Conservation (phyloP, 1,140 invertebrate species). For the Rhopalosiphum maidis region DNA sequence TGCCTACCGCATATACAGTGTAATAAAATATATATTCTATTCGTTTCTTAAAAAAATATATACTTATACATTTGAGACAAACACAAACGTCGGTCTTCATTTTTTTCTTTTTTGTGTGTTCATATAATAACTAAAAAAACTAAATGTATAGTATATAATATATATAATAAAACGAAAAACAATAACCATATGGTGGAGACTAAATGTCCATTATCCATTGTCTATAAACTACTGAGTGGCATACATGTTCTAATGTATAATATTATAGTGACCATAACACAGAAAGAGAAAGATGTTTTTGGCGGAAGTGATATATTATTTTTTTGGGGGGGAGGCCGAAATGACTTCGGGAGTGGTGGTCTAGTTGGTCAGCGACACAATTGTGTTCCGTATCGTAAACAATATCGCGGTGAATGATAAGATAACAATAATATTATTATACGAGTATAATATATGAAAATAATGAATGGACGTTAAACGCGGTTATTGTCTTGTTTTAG, state of each 20-base stretch:
- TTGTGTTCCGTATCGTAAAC: conserved; percentile 44
- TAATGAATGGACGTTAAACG: conserved; percentile 38
- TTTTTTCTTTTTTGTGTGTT: not conserved
- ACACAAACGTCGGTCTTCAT: conserved; percentile 13
- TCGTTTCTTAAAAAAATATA: conserved; percentile 34
- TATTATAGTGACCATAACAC: not conserved
- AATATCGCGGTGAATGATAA: conserved; percentile 43
- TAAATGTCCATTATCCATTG: conserved; percentile 44
- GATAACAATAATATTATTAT: conserved; percentile 38
- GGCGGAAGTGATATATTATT: conserved; percentile 53
- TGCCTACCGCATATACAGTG: conserved; percentile 33
- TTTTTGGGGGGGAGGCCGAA: not conserved
- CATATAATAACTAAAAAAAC: conserved; percentile 2
- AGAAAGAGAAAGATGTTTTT: conserved; percentile 11
- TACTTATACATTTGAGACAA: not conserved
- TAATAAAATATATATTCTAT: conserved; percentile 50
- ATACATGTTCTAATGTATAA: not conserved
- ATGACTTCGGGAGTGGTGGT: conserved; percentile 46
- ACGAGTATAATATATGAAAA: conserved; percentile 12
- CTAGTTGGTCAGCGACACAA: conserved; percentile 3
- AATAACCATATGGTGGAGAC: conserved; percentile 50
- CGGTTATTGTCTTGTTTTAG: conserved; percentile 53
- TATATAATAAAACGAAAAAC: conserved; percentile 41
- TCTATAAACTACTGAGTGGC: conserved; percentile 47
- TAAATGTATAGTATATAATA: not conserved